A percentile compares a stretch with the other conserved stretches of the same genome.
Evolutionary conservation across 2,888 invertebrate species (phyloP).

Genomic region (Schizaphis graminum): DNA sequence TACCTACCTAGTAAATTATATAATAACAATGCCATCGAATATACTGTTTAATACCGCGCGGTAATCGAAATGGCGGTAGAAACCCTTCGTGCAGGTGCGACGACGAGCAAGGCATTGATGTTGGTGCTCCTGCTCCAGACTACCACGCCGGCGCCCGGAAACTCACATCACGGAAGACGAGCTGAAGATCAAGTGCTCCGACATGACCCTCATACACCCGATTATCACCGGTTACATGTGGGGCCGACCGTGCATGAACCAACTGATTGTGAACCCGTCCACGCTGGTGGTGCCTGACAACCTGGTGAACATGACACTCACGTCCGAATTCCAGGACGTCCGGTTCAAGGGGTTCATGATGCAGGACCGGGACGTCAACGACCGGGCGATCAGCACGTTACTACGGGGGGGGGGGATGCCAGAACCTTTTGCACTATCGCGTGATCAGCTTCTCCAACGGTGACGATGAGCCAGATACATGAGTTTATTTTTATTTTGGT

Average conservation of each 20-base stretch:
- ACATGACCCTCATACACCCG: slow-evolving; percentile 37
- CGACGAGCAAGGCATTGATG: background rate
- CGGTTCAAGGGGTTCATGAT: slow-evolving; percentile 54
- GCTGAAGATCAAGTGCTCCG: slow-evolving; percentile 34
- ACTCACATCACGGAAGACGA: background rate
- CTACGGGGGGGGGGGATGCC: slow-evolving; percentile 2
- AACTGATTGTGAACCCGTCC: background rate
- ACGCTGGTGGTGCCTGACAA: slow-evolving; percentile 17
- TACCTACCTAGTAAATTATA: too few relatives aligned
- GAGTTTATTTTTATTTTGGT: background rate
- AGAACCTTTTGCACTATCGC: background rate
- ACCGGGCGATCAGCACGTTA: slow-evolving; percentile 6
- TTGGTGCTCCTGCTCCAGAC: background rate
- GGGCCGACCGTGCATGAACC: background rate
- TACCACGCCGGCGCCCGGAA: background rate
- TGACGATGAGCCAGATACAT: background rate
- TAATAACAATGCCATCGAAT: background rate
- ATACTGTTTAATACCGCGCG: background rate
- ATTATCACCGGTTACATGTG: background rate
- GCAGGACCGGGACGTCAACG: slow-evolving; percentile 9
- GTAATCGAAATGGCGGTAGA: background rate
- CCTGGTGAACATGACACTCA: slow-evolving; percentile 14
- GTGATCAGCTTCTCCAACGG: slow-evolving; percentile 42
- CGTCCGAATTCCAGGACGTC: background rate
- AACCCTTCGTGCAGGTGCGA: too few relatives aligned